A percentile compares a stretch with the other conserved stretches of the same genome.
Conservation (phyloP, 1,140 invertebrate genomes). For the Diploscapter pachys region DNA sequence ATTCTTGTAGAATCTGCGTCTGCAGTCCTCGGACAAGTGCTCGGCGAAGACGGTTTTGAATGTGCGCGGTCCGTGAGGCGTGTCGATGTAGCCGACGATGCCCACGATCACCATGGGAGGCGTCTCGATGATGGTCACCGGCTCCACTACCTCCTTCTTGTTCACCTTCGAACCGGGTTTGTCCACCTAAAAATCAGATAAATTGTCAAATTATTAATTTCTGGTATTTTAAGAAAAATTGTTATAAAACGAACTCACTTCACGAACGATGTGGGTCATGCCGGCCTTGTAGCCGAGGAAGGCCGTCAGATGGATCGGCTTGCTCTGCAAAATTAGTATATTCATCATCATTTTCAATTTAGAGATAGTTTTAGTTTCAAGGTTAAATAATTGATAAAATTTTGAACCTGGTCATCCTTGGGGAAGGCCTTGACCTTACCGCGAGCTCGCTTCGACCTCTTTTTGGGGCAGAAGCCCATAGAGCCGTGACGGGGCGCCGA, state of each 20-base stretch:
- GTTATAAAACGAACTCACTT: constrained; percentile 61
- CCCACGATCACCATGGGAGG: constrained; percentile 97
- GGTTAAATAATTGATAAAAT: too few relatives aligned
- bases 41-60: constrained; percentile 96
- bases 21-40: constrained; percentile 95
- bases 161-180: constrained; percentile 95
- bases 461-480: constrained; percentile 99
- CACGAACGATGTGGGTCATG: constrained; percentile 98
- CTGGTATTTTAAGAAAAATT: neutral
- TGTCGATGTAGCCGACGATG: constrained; percentile 96
- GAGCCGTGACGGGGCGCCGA: constrained; percentile 98
- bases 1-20: constrained; percentile 98
- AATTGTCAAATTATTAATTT: neutral
- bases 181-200: constrained; percentile 72
- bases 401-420: constrained; percentile 76
- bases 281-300: constrained; percentile 98
- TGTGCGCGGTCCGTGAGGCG: constrained; percentile 87
- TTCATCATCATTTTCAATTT: too few relatives aligned
- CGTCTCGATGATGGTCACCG: constrained; percentile 94
- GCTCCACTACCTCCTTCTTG: constrained; percentile 99
- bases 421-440: constrained; percentile 99
- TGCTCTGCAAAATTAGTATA: constrained; percentile 61
- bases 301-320: constrained; percentile 94
- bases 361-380: too few relatives aligned
- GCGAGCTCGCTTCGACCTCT: constrained; percentile 86